Conservation (phyloP, 2,797 vertebrate species). For the Poecilia picta region DNA sequence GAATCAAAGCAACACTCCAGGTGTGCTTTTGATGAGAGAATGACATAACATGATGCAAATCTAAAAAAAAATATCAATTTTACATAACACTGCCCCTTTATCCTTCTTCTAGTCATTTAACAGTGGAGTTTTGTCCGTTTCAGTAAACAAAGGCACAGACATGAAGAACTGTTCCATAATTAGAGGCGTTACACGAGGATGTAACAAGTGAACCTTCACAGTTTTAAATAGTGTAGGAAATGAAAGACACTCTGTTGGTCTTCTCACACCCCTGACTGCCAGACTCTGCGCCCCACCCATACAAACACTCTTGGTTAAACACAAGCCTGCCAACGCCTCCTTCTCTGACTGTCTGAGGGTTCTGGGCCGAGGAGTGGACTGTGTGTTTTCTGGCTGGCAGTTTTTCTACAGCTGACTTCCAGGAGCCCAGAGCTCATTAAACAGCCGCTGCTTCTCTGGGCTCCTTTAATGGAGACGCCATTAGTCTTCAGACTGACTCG, state of each 20-base stretch:
- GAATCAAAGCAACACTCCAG: no score
- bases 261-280: constrained; percentile 19
- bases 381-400: constrained; percentile 6
- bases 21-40: no score
- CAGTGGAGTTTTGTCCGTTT: background rate
- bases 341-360: constrained; percentile 7
- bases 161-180: background rate
- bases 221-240: constrained; percentile 57
- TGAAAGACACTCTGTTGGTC: constrained; percentile 43
- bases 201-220: background rate
- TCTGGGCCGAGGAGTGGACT: constrained; percentile 7
- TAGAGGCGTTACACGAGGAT: background rate
- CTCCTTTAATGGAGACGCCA: background rate
- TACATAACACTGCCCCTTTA: background rate
- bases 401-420: constrained; percentile 25
- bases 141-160: background rate
- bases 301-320: constrained; percentile 5
- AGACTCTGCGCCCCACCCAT: constrained; percentile 2
- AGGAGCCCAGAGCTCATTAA: constrained; percentile 32
- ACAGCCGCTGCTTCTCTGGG: background rate
- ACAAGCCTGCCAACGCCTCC: background rate
- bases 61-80: no score
- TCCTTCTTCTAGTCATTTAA: background rate
- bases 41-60: no score
- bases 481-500: background rate